phyloP scores from a whole-genome alignment of 1,140 invertebrate species.

The Ceratoteleas bidentatus region DNA sequence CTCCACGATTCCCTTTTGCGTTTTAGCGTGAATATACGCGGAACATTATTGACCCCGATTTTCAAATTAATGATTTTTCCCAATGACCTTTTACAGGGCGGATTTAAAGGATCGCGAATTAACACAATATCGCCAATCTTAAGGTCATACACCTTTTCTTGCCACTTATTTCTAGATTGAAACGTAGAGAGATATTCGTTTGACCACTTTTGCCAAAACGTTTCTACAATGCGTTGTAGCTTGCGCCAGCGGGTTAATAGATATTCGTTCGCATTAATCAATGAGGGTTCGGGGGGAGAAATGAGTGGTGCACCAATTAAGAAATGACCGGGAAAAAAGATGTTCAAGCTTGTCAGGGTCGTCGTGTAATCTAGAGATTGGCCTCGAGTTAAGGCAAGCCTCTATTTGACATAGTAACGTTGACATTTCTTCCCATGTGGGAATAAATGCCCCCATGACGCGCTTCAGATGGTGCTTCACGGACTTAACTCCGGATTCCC shows the following conservation, averaged over 20 bases:
- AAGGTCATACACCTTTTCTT: not conserved
- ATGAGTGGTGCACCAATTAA: not conserved
- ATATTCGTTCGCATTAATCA: not conserved
- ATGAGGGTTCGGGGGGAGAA: not conserved
- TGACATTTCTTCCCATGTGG: not conserved
- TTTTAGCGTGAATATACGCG: too few species aligned
- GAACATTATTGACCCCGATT: too few species aligned
- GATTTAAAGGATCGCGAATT: too few species aligned
- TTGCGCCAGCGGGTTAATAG: not conserved
- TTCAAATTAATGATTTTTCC: too few species aligned
- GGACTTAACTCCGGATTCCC: slow-evolving; percentile 4
- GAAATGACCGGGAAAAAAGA: too few species aligned
- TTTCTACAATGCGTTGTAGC: not conserved
- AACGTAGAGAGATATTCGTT: not conserved
- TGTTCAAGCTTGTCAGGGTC: not conserved
- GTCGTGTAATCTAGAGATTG: not conserved
- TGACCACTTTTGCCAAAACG: not conserved
- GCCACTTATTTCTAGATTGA: not conserved
- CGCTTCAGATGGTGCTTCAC: not conserved
- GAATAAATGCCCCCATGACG: not conserved
- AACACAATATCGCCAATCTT: too few species aligned
- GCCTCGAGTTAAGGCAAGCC: slow-evolving; percentile 6
- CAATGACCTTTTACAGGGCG: too few species aligned
- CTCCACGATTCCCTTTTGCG: too few species aligned
- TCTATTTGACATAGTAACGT: not conserved